phyloP scores from a whole-genome alignment of 2,888 invertebrate genomes.

The Gibbula magus region DNA sequence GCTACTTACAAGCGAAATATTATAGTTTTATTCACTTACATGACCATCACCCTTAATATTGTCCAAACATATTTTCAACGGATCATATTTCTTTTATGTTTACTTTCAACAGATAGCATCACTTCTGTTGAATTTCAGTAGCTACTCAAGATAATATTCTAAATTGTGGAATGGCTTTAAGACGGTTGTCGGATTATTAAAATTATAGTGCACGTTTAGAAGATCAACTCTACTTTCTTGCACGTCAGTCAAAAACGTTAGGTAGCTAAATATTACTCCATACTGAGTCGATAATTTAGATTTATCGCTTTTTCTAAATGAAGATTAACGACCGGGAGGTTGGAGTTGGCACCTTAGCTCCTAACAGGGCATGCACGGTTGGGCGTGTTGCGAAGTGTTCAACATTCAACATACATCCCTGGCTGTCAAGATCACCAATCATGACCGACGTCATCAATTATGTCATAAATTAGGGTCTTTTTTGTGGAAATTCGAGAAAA shows the following conservation, averaged over 20 bases:
- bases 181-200: no score
- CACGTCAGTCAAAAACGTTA: neutral
- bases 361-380: neutral
- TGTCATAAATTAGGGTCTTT: neutral
- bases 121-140: no score
- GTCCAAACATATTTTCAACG: no score
- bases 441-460: neutral
- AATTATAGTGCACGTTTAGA: no score
- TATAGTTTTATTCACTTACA: conserved; percentile 3
- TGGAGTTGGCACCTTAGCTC: neutral
- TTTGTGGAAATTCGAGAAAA: no score
- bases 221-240: neutral
- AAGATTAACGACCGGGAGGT: neutral
- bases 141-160: no score
- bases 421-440: neutral
- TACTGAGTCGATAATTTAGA: neutral
- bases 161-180: no score
- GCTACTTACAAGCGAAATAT: neutral
- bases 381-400: neutral
- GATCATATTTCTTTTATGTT: no score
- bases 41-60: neutral
- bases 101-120: no score
- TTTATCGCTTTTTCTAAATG: neutral
- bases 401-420: no score
- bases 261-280: neutral